These are phyloP conservation scores for Myopa tessellatipennis DNA, from an alignment of 2,888 invertebrate species.

Conservation along the genomic window DNA sequence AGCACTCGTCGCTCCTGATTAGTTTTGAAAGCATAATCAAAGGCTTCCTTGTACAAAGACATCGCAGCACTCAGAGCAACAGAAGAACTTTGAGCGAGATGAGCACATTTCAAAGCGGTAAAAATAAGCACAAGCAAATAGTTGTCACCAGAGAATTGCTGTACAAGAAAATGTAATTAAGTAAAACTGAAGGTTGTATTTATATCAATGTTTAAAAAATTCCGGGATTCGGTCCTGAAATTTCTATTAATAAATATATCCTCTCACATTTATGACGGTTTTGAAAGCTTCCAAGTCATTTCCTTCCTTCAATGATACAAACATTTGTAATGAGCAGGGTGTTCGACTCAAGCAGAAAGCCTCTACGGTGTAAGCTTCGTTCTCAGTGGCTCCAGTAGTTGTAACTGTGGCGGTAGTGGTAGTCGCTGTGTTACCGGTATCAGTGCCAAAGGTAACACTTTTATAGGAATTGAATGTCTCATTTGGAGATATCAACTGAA, in stretches of 20 bases:
- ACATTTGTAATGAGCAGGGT: slow-evolving; percentile 61
- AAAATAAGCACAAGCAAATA: slow-evolving; percentile 64
- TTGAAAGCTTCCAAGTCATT: slow-evolving; percentile 62
- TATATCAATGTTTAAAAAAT: not conserved
- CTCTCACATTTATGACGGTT: slow-evolving; percentile 58
- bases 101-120: slow-evolving; percentile 65
- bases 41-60: slow-evolving; percentile 60
- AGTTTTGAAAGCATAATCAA: slow-evolving; percentile 63
- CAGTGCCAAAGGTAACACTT: slow-evolving; percentile 49
- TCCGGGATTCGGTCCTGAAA: not conserved
- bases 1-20: slow-evolving; percentile 63
- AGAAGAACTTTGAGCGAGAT: slow-evolving; percentile 59
- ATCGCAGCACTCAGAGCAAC: slow-evolving; percentile 62
- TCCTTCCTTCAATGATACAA: slow-evolving; percentile 58
- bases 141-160: slow-evolving; percentile 63
- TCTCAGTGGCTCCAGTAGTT: not conserved
- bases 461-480: slow-evolving; percentile 48
- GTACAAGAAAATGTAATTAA: slow-evolving; percentile 16
- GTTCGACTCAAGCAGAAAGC: slow-evolving; percentile 61
- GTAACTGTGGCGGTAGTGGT: not conserved
- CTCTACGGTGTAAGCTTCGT: slow-evolving; percentile 51
- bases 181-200: not conserved
- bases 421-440: slow-evolving; percentile 23
- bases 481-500: slow-evolving; percentile 54
- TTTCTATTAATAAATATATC: not conserved